Base-by-base conservation (phyloP, 2,888 invertebrate genomes). In the Mesochorus sp. region DNA sequence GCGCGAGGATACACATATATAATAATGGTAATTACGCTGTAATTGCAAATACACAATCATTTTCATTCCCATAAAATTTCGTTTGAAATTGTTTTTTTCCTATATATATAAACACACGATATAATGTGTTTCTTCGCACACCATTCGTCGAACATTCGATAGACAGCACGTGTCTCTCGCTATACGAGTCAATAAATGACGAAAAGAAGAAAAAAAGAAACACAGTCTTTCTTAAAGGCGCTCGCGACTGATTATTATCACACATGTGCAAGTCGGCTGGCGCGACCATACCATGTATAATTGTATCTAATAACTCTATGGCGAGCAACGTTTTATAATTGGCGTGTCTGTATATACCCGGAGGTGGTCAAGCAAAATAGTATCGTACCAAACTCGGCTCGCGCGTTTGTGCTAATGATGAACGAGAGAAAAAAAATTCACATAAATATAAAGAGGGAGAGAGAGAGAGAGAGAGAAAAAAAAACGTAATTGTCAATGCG, bases 301-400 rank as follows among this genome's bases (percentile, higher is more conserved):
- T 70, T 59, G 70, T 70, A n/a, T 70, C 47, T 70, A 57, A 55
- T 59, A 49, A 49, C 47, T 34, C 59, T 47, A 31, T 47, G 39
- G 34, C 6, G 55, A 57, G 28, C 39, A 31, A 31, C 59, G 49
- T 12, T 3, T 3, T 37, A 14, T 70, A 59, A 70, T 71, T 53
- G 51, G 39, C 26, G 51, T 37, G 0, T 14, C 24, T 5, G 28
- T 47, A 10, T 17, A 24, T 19, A 5, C 42, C 49, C n/a, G n/a
- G n/a, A n/a, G 21, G 42, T 51, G 51, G 61, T 42, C 17, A 26
- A 44, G 42, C 55, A 14, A 34, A 55, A 31, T 19, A 19, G 44
- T 42, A 31, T 42, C 14, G 53, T 24, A 24, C 62, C 72, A 62
- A 62, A 55, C 31, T 62, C 39, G 24, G 39, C 26, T n/a, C 12